Evolutionary conservation across 2,888 invertebrate species (phyloP), one percentile per base, ranked within the genome.

Genomic region (Suillia variegata): DNA sequence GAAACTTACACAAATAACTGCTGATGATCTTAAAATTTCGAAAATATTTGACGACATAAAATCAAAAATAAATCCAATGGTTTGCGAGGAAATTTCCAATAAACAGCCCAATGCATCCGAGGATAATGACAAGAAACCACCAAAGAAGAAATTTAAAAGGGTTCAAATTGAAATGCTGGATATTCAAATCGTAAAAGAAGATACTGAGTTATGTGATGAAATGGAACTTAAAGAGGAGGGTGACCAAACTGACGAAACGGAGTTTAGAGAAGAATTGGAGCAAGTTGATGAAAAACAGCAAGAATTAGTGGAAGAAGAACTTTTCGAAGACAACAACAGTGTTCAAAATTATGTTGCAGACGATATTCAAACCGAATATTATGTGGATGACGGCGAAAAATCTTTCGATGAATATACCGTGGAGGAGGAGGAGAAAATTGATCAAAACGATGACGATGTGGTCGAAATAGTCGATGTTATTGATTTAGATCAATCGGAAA

Each of bases 121-220:
- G 13, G 21, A 21, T 22, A 15, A 18, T 15, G 2, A 12, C 1
- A n/a, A 49, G 49, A 22, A 21, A 15, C 15, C 49, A 10, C 1
- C 13, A 12, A 22, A 4, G 21, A 24, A n/a, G 15, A 2, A 24
- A 2, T 5, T 22, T 12, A 49, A 49, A 17, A 3, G n/a, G 1
- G 5, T 2, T 47, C 17, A 5, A 13, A 5, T n/a, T 49, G 49
- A 49, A 2, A 15, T 38, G 50, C 15, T 8, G 54, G 18, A 18
- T 47, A 61, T 49, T 57, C 60, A 49, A 58, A 26, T 62, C 10
- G 47, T 54, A 8, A 58, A 56, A 12, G 18, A 51, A 45, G 24
- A 54, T 13, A 20, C n/a, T 21, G n/a, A 22, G 3, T 4, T 13
- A n/a, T 38, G 38, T n/a, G n/a, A n/a, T 13, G 38, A 38, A 6